Base-by-base conservation (phyloP, 1,140 invertebrate genomes). In the Heliconius congener region DNA sequence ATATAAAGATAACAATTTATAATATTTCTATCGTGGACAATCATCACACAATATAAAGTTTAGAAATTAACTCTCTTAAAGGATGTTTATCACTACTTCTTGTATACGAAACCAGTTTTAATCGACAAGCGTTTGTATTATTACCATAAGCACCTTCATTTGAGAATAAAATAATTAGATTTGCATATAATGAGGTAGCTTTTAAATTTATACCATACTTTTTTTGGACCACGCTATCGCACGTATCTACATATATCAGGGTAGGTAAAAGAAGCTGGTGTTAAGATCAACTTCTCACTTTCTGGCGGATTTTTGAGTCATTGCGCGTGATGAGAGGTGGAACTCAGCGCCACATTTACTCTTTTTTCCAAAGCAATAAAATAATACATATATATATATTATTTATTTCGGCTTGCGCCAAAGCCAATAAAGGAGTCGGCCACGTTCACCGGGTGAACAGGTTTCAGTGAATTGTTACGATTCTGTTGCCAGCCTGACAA, bases 351-450 rank as follows among this genome's bases (percentile, higher is more conserved):
- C 11, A 46, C 42, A 11, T 4, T 46, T 46, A 1, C 1, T 46
- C 9, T 46, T 46, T 11, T 46, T 46, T 3, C 42, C 42, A 46
- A 1, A 46, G 34, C 34, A 37, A 37, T 8, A 37, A 6, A 0
- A 37, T 8, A 34, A 37, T 37, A 1, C 34, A 34, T 80, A 66
- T 76, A 55, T 71, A 80, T 79, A 83, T 83, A 78, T 83, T 84
- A 84, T 78, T 77, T 80, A 71, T 83, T 84, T 86, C 83, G 80
- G 81, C 78, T 77, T 85, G 85, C 86, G 79, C 83, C 79, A 85
- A 88, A 88, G 84, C 88, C 83, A 85, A 87, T 82, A 78, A 85
- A 83, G 79, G 74, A 80, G 60, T 74, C 55, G 74, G 30, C 74
- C 57, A 34, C 79, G 73, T 79, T 74, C 50, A 76, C 70, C 74